A percentile compares a stretch with the other conserved stretches of the same genome.
Conservation (phyloP, 2,888 invertebrate genomes). For the Rhorus exstirpatorius region DNA sequence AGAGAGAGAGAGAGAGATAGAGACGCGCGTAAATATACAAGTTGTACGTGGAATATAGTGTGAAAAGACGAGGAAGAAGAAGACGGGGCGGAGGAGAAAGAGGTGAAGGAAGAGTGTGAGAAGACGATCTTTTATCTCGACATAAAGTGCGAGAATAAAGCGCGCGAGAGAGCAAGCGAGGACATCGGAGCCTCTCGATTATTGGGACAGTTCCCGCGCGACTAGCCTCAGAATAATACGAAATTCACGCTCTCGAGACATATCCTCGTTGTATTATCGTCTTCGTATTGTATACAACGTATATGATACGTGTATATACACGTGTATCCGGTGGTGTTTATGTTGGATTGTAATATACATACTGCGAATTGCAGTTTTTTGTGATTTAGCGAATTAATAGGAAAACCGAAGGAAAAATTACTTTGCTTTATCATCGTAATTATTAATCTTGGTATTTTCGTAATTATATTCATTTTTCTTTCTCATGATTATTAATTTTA, state of each 20-base stretch:
- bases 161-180: slow-evolving; percentile 29
- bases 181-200: slow-evolving; percentile 32
- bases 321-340: neutral
- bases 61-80: slow-evolving; percentile 12
- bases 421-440: too few relatives aligned
- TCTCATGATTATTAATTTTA: too few relatives aligned
- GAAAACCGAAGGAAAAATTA: too few relatives aligned
- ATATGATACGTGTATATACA: neutral
- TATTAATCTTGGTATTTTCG: too few relatives aligned
- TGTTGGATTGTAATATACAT: neutral
- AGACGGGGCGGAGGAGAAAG: slow-evolving; percentile 14
- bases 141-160: slow-evolving; percentile 42
- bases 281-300: slow-evolving; percentile 15
- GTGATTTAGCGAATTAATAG: neutral
- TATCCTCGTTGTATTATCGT: slow-evolving; percentile 24
- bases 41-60: slow-evolving; percentile 12
- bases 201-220: slow-evolving; percentile 44
- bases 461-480: too few relatives aligned
- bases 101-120: slow-evolving; percentile 18
- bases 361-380: too few relatives aligned
- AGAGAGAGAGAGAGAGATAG: slow-evolving; percentile 43
- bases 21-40: slow-evolving; percentile 38
- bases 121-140: slow-evolving; percentile 41
- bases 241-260: slow-evolving; percentile 7
- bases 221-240: slow-evolving; percentile 40